These are phyloP conservation scores for Nomada hirtipes DNA, from an alignment of 2,888 invertebrate genomes.

Conservation along the genomic window DNA sequence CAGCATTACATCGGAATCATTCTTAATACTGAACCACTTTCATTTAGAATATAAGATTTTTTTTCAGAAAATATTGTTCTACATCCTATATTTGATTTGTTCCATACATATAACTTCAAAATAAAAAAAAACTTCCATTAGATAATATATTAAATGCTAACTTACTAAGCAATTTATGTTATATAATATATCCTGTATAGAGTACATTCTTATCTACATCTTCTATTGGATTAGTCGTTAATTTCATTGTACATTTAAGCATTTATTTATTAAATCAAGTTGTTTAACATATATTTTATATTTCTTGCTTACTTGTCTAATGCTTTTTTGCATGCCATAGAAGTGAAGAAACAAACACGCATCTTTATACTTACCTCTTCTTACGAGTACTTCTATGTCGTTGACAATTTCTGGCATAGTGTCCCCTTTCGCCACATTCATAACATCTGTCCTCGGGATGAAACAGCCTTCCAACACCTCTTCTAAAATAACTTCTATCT, in stretches of 20 bases:
- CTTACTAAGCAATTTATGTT: constrained; percentile 8
- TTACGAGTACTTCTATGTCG: constrained; percentile 87
- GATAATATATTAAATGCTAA: background rate
- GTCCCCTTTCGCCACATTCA: constrained; percentile 97
- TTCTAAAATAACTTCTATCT: constrained; percentile 87
- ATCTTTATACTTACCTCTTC: constrained; percentile 75
- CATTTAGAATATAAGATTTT: constrained; percentile 42
- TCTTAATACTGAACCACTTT: constrained; percentile 72
- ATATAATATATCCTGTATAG: constrained; percentile 1
- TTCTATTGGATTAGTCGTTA: constrained; percentile 5
- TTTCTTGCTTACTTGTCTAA: constrained; percentile 57
- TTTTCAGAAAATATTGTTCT: constrained; percentile 6
- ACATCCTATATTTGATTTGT: background rate
- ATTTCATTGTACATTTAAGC: constrained; percentile 49
- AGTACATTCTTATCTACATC: constrained; percentile 12
- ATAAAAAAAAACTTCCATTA: background rate
- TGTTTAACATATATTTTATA: constrained; percentile 16
- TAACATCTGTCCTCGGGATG: constrained; percentile 97
- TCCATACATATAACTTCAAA: background rate
- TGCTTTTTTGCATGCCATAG: constrained; percentile 49
- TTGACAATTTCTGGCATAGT: constrained; percentile 96
- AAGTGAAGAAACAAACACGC: background rate
- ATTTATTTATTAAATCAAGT: constrained; percentile 26
- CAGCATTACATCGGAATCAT: constrained; percentile 82
- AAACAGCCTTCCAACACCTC: constrained; percentile 88